Conservation (phyloP, 2,113 vertebrate species). For the Regulus satrapa region DNA sequence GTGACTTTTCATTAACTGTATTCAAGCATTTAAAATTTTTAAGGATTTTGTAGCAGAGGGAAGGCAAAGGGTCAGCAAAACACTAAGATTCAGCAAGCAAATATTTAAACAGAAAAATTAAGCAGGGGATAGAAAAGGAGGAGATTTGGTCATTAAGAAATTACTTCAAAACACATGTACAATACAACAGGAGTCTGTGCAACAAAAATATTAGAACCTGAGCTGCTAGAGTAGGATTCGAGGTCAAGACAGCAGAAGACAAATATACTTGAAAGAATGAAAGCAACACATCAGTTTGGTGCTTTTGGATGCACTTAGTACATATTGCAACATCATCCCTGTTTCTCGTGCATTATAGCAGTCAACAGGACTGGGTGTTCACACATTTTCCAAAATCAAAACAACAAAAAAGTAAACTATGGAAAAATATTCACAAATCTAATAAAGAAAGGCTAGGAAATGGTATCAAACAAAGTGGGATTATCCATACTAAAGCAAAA, state of each 20-base stretch:
- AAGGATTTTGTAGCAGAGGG: not conserved
- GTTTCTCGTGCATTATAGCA: not conserved
- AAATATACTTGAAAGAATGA: not conserved
- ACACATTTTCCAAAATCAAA: not conserved
- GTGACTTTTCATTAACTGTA: slow-evolving; percentile 37
- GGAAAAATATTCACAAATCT: not conserved
- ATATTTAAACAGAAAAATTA: not conserved
- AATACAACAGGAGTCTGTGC: not conserved
- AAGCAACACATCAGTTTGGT: not conserved
- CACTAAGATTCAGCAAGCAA: not conserved
- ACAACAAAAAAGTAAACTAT: not conserved
- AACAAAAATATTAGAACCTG: not conserved
- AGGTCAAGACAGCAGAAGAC: not conserved
- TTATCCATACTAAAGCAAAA: not conserved
- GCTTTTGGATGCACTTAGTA: not conserved
- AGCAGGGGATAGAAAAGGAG: not conserved
- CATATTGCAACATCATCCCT: not conserved
- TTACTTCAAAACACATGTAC: not conserved
- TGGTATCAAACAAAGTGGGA: not conserved
- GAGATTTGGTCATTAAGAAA: not conserved
- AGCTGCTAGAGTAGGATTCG: not conserved
- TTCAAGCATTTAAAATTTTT: slow-evolving; percentile 30
- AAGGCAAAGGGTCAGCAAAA: not conserved
- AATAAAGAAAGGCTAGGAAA: too few relatives aligned
- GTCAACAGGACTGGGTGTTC: not conserved